Percentiles rank a stretch among this genome's conserved stretches.
Evolutionary conservation across 2,113 vertebrate genomes (phyloP).

Genomic region (Piaya cayana): DNA sequence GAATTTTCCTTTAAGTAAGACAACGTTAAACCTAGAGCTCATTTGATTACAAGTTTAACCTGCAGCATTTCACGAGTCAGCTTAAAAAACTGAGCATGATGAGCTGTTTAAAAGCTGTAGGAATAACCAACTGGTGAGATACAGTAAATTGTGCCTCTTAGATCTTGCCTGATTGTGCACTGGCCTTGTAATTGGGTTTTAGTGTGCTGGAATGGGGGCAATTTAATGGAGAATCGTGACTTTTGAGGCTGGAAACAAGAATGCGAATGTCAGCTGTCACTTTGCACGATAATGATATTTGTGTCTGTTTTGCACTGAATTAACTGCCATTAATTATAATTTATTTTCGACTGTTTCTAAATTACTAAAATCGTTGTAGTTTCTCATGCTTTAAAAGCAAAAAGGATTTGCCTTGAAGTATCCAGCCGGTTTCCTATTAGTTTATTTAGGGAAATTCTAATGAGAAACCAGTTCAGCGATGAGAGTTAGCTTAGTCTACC

Average conservation of each 20-base stretch:
- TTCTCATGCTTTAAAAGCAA: background rate
- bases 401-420: background rate
- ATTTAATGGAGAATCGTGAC: background rate
- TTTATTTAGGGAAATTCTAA: background rate
- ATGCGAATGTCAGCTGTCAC: background rate
- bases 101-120: background rate
- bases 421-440: background rate
- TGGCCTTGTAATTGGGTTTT: background rate
- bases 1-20: no score
- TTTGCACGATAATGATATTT: fast-evolving
- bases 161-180: fast-evolving
- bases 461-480: conserved; percentile 53
- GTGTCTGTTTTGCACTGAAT: background rate
- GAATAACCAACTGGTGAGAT: background rate
- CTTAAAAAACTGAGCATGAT: no score
- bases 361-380: background rate
- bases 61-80: no score
- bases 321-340: background rate
- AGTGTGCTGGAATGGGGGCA: background rate
- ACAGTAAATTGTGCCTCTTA: background rate
- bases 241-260: background rate
- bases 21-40: no score
- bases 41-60: no score
- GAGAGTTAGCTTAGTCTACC: background rate
- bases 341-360: background rate